phyloP scores from a whole-genome alignment of 2,113 vertebrate species.

The Pyrgilauda ruficollis region DNA sequence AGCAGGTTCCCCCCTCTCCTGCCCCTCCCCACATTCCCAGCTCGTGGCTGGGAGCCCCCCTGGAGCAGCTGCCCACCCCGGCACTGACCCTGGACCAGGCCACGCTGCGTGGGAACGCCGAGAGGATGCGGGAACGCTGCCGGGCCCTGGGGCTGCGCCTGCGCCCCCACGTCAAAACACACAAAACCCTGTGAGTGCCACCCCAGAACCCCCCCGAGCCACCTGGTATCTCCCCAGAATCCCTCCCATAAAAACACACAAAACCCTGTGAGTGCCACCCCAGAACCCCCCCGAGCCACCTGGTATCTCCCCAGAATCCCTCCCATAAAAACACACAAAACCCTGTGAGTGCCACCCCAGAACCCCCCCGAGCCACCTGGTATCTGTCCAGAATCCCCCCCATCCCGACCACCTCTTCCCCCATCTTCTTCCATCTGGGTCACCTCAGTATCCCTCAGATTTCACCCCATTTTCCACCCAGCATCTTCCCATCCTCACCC shows the following conservation, averaged over 20 bases:
- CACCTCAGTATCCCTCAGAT: background rate
- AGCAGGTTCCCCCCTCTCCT: background rate
- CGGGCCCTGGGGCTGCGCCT: slow-evolving; percentile 75
- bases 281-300: too few relatives aligned
- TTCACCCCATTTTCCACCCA: background rate
- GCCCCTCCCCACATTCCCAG: background rate
- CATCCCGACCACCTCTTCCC: too few relatives aligned
- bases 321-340: slow-evolving; percentile 89
- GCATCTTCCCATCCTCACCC: background rate
- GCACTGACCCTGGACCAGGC: slow-evolving; percentile 74
- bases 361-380: rapidly evolving
- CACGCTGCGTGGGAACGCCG: slow-evolving; percentile 71
- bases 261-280: too few relatives aligned
- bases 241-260: too few relatives aligned
- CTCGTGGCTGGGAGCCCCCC: background rate
- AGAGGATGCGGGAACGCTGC: slow-evolving; percentile 74
- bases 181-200: slow-evolving; percentile 80
- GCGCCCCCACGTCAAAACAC: slow-evolving; percentile 85
- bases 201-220: background rate
- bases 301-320: too few relatives aligned
- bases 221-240: too few relatives aligned
- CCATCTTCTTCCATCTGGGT: too few relatives aligned
- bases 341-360: slow-evolving; percentile 65
- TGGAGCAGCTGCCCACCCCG: slow-evolving; percentile 73
- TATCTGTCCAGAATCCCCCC: too few relatives aligned